Evolutionary conservation across 2,797 vertebrate species (phyloP), one percentile per base, ranked within the genome.

Genomic region (Cuculus canorus): DNA sequence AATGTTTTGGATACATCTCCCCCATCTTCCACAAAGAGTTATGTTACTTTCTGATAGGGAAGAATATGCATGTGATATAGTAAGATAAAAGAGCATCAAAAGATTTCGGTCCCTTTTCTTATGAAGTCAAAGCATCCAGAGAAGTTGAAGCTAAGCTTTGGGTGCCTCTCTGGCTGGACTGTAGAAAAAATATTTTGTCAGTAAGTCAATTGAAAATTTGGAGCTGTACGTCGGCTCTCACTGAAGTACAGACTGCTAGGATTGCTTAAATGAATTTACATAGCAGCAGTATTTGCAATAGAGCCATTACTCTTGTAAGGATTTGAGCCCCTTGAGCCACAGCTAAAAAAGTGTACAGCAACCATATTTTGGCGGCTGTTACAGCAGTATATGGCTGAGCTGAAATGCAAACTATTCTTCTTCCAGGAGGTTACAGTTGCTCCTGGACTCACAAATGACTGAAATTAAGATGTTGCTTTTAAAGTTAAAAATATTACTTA

Each of bases 131-230:
- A n/a, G n/a, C n/a, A n/a, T n/a, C n/a, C n/a, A n/a, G n/a, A n/a
- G n/a, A n/a, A n/a, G 32, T 56, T 0, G 0, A 53, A 90, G 32
- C 35, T 50, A 43, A 82, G 13, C 19, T 53, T 77, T 77, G 76
- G 56, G 61, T 0, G 9, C 5, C 17, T 61, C 37, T 73, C 63
- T 91, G 83, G 56, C 39, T 43, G 70, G 56, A 56, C 65, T 50
- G n/a, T 82, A 81, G 65, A 88, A 88, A 81, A 92, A 88, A 78
- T 77, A 78, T 47, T 85, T 93, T 73, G 50, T 95, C 80, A 82
- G 80, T 80, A 88, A 11, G 47, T 91, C n/a, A 41, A 41, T 45
- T 94, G 80, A 81, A 86, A 83, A 86, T 75, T 32, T 93, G 65
- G 61, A 83, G 53, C 48, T 92, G 48, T 88, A 22, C 17, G 86